A percentile compares a stretch with the other conserved stretches of the same genome.
Conservation (phyloP, 2,113 vertebrate species). For the Erythrocercus mccallii region DNA sequence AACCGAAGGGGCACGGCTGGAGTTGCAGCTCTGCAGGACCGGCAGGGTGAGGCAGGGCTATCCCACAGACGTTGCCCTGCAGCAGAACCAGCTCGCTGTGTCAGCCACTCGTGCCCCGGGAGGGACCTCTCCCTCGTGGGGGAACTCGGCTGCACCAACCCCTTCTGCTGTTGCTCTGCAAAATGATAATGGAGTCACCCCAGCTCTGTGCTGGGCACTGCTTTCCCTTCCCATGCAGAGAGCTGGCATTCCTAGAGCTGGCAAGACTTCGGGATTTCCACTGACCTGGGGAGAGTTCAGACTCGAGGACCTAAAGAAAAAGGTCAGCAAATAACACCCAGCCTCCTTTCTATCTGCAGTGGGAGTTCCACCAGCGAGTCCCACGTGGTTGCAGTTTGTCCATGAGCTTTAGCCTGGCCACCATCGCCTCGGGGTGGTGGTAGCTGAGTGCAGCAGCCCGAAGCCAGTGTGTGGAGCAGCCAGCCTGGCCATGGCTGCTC, state of each 20-base stretch:
- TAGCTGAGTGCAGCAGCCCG: neutral
- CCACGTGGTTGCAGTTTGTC: fast-evolving
- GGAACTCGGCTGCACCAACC: fast-evolving
- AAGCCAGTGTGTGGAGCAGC: fast-evolving
- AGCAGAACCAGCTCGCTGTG: fast-evolving
- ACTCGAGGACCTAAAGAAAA: fast-evolving
- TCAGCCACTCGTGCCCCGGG: neutral
- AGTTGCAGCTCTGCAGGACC: neutral
- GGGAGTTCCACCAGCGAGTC: neutral
- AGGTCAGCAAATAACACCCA: neutral
- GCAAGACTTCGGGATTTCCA: fast-evolving
- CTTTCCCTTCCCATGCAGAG: neutral
- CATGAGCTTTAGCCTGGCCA: fast-evolving
- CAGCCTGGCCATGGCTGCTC: fast-evolving
- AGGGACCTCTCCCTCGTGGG: neutral
- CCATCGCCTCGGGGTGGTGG: neutral
- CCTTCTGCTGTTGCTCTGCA: neutral
- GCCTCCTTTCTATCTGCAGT: neutral
- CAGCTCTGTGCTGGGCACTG: fast-evolving
- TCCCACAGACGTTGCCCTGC: fast-evolving
- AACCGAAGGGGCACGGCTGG: fast-evolving
- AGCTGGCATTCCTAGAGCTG: neutral
- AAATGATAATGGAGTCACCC: fast-evolving
- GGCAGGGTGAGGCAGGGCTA: fast-evolving
- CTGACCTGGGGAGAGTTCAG: neutral